Conservation (phyloP, 1,140 invertebrate genomes). For the Penaeus chinensis region DNA sequence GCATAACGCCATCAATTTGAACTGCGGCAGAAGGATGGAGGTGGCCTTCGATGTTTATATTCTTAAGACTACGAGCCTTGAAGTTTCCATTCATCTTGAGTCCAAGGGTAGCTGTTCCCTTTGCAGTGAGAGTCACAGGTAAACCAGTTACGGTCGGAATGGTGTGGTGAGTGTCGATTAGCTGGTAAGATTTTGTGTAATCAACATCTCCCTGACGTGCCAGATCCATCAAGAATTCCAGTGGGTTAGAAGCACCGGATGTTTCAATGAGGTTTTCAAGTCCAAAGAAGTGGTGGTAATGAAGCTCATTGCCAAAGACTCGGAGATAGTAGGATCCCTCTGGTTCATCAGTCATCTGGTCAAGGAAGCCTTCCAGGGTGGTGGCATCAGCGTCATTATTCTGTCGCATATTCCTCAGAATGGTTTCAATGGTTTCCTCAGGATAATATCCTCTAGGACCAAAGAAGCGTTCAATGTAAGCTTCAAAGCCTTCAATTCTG, state of each 20-base stretch:
- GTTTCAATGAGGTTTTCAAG: constrained; percentile 44
- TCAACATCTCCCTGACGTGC: constrained; percentile 64
- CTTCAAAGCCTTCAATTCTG: constrained; percentile 88
- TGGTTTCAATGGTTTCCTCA: constrained; percentile 68
- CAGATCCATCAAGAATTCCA: constrained; percentile 53
- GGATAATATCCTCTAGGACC: constrained; percentile 81
- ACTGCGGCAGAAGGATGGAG: constrained; percentile 76
- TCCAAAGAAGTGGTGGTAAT: constrained; percentile 66
- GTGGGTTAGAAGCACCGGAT: constrained; percentile 28
- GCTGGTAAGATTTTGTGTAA: constrained; percentile 72
- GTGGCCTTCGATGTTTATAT: constrained; percentile 72
- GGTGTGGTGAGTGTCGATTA: constrained; percentile 80
- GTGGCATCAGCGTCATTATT: constrained; percentile 59
- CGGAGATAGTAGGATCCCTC: constrained; percentile 66
- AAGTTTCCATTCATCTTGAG: constrained; percentile 78
- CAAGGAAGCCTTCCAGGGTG: constrained; percentile 57
- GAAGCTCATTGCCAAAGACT: constrained; percentile 74
- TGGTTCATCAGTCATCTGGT: constrained; percentile 63
- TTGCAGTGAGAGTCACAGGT: constrained; percentile 78
- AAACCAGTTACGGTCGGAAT: constrained; percentile 86
- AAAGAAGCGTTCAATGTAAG: constrained; percentile 84
- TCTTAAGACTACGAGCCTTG: constrained; percentile 76
- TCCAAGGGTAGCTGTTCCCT: constrained; percentile 79
- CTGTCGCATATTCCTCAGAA: constrained; percentile 70
- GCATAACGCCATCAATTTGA: constrained; percentile 76